Percentiles rank a stretch among this genome's conserved stretches.
These are phyloP conservation scores for Apogon talboti DNA, from an alignment of 2,797 vertebrate species.

Conservation along the genomic window DNA sequence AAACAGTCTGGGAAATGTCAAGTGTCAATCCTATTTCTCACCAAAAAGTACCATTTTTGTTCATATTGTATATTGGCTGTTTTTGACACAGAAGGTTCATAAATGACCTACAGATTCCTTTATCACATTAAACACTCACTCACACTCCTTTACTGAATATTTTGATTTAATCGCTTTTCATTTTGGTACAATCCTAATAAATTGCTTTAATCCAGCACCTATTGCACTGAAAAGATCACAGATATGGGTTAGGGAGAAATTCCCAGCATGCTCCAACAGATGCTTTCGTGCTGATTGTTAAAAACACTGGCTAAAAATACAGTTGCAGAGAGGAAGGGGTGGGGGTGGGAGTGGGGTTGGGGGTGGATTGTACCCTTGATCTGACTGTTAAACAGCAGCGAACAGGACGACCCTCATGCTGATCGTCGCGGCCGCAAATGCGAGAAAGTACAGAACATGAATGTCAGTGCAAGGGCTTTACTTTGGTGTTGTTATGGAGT, in stretches of 20 bases:
- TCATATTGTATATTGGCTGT: background rate
- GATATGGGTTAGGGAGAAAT: conserved; percentile 6
- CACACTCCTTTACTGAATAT: background rate
- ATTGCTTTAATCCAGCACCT: background rate
- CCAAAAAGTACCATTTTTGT: too few species aligned
- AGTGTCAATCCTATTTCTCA: background rate
- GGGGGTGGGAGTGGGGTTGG: background rate
- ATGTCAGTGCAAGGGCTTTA: conserved; percentile 31
- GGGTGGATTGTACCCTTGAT: conserved; percentile 13
- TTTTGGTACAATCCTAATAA: background rate
- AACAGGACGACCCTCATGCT: conserved; percentile 1
- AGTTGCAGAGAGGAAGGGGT: background rate
- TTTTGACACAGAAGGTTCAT: background rate
- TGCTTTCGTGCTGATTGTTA: conserved; percentile 27
- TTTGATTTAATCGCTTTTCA: background rate
- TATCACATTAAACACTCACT: background rate
- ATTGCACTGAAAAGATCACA: background rate
- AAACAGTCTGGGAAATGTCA: background rate
- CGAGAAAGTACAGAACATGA: conserved; percentile 10
- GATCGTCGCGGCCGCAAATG: conserved; percentile 4
- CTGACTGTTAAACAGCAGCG: conserved; percentile 25
- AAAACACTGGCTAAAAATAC: background rate
- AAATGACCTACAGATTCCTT: background rate
- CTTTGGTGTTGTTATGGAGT: conserved; percentile 33
- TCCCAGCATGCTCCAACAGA: conserved; percentile 20